Conservation (phyloP, 2,888 invertebrate species). For the Pediacus dermestoides region DNA sequence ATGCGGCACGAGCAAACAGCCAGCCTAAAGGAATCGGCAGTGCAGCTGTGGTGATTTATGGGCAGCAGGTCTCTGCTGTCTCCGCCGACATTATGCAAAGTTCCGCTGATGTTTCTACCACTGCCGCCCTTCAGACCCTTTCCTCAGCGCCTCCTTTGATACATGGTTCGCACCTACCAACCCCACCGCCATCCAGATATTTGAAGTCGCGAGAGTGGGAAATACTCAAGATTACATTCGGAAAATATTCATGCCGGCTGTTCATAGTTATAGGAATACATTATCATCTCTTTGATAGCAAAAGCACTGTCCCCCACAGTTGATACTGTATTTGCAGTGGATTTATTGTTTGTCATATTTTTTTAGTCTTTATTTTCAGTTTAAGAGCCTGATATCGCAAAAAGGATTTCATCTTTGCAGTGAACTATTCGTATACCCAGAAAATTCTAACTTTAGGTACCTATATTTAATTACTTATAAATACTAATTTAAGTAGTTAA, state of each 20-base stretch:
- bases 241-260: conserved; percentile 37
- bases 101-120: conserved; percentile 46
- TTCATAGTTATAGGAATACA: conserved; percentile 26
- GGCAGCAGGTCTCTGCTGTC: conserved; percentile 48
- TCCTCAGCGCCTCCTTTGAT: conserved; percentile 35
- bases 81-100: conserved; percentile 52
- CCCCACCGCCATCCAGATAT: conserved; percentile 24
- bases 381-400: too few species aligned
- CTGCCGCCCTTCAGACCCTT: conserved; percentile 32
- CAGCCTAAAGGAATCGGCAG: conserved; percentile 19
- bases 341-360: conserved; percentile 2
- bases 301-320: conserved; percentile 9
- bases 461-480: too few species aligned
- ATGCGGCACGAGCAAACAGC: conserved; percentile 2
- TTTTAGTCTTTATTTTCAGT: too few species aligned
- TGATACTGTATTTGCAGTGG: conserved; percentile 9
- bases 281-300: conserved; percentile 33
- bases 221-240: conserved; percentile 33
- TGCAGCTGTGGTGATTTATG: conserved; percentile 48
- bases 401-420: too few species aligned
- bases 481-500: too few species aligned
- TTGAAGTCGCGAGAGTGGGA: conserved; percentile 30
- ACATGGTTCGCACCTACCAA: conserved; percentile 38
- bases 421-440: too few species aligned
- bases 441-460: too few species aligned